These are phyloP conservation scores for Mesorhabditis spiculigera DNA, from an alignment of 2,888 invertebrate species.

Conservation along the genomic window DNA sequence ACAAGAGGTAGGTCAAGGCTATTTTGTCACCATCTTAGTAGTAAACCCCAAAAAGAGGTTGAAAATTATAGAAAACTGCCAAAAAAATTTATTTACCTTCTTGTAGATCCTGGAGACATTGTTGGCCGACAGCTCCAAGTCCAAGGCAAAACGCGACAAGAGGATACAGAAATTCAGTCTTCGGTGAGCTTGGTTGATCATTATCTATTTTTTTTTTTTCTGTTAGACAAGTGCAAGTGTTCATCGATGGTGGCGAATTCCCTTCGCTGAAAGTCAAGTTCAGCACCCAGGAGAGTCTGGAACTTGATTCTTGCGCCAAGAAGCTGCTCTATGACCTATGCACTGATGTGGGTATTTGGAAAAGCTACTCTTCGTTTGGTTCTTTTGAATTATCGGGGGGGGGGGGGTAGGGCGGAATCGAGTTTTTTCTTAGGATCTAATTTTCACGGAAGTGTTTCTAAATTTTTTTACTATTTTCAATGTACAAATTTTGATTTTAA, in stretches of 20 bases:
- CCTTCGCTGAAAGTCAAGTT: slow-evolving; percentile 73
- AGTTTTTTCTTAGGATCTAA: no score
- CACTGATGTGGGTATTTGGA: slow-evolving; percentile 62
- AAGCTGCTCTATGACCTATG: slow-evolving; percentile 78
- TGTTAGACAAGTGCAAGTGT: slow-evolving; percentile 27
- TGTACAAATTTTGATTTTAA: no score
- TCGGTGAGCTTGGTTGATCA: slow-evolving; percentile 68
- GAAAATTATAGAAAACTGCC: not conserved
- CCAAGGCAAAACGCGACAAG: slow-evolving; percentile 86
- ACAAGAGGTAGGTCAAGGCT: slow-evolving; percentile 16
- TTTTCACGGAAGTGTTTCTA: no score
- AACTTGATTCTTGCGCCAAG: slow-evolving; percentile 73
- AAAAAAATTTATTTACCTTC: not conserved
- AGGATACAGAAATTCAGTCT: slow-evolving; percentile 90
- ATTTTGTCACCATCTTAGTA: not conserved
- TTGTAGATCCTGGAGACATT: slow-evolving; percentile 72
- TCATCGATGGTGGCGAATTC: slow-evolving; percentile 66
- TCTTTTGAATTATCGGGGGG: not conserved
- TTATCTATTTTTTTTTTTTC: slow-evolving; percentile 8
- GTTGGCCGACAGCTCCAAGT: slow-evolving; percentile 90
- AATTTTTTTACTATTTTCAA: no score
- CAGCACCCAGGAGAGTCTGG: slow-evolving; percentile 70
- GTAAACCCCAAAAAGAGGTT: not conserved
- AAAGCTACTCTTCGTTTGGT: not conserved
- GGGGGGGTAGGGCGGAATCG: no score